Evolutionary conservation across 2,888 invertebrate genomes (phyloP), one percentile per base, ranked within the genome.

Genomic region (Eretmocerus hayati): DNA sequence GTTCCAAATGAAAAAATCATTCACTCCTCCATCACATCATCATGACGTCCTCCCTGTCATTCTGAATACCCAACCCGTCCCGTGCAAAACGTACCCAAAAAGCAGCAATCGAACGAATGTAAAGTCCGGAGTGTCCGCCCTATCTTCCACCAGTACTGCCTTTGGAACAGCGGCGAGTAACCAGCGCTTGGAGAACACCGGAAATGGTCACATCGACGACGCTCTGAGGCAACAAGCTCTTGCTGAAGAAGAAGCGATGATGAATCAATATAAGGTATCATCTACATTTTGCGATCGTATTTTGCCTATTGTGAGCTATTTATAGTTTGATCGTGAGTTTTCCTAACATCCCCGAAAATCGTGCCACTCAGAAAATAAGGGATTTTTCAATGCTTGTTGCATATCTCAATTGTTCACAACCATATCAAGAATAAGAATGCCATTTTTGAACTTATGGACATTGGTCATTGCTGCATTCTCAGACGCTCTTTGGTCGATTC

Each of bases 161-260:
- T 91, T 91, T 75, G 90, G 90, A 57, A 83, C 85, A 65, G 88
- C 86, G 50, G 88, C 86, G 45, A 83, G 83, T 39, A 85, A 85
- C 47, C 78, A 83, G 26, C 81, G 84, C 45, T 80, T 85, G 55
- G 84, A 85, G 65, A 74, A 75, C 60, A 62, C 71, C 50, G 76
- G 83, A 54, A 86, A 86, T 63, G 86, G 85, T 46, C 75, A 77
- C 60, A 85, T 92, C 52, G 91, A 91, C 66, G 94, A 94, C 66
- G 83, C 83, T 47, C 77, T 93, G 51, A 84, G 85, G 65, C 84
- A 87, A 62, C 87, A 90, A 71, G 90, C 86, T 32, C 74, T 99
- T 52, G 95, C 95, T 22, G 95, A 97, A 68, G 97, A 99, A 71
- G 94, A 95, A 71, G 92, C 92, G 21, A 90, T 90, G 47, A 86